Percentiles rank a stretch among this genome's conserved stretches.
phyloP scores from a whole-genome alignment of 2,888 invertebrate species.

The Elysia crispata region DNA sequence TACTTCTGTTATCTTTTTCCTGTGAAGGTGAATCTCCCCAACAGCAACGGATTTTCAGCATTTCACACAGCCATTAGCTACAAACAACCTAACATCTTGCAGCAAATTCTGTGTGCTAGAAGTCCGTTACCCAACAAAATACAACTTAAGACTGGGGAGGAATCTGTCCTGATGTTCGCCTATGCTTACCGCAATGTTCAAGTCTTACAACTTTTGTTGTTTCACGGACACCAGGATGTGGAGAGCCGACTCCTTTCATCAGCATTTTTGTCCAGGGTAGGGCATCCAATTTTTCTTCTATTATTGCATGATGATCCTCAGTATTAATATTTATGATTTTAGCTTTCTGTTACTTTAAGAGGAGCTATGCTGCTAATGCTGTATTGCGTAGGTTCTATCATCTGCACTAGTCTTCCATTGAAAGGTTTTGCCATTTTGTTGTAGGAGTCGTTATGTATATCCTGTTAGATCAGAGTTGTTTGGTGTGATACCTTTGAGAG shows the following conservation, averaged over 20 bases:
- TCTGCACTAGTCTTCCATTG: too few species aligned
- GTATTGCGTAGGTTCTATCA: too few species aligned
- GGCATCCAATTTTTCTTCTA: background rate
- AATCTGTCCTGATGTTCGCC: slow-evolving; percentile 82
- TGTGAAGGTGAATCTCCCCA: slow-evolving; percentile 50
- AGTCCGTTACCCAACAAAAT: slow-evolving; percentile 88
- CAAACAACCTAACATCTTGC: slow-evolving; percentile 83
- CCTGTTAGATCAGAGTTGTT: too few species aligned
- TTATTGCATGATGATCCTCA: too few species aligned
- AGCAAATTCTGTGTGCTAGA: slow-evolving; percentile 86
- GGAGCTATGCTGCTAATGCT: too few species aligned
- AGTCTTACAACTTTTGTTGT: slow-evolving; percentile 87
- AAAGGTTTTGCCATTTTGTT: too few species aligned
- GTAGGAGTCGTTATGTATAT: too few species aligned
- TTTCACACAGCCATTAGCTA: slow-evolving; percentile 69
- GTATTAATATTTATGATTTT: too few species aligned
- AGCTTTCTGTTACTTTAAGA: too few species aligned
- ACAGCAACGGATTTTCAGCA: slow-evolving; percentile 62
- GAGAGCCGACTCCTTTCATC: slow-evolving; percentile 89
- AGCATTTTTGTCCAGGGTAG: slow-evolving; percentile 77
- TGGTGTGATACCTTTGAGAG: too few species aligned
- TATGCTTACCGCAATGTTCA: slow-evolving; percentile 84
- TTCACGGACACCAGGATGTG: slow-evolving; percentile 89
- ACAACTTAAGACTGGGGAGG: slow-evolving; percentile 76
- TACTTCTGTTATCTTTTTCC: slow-evolving; percentile 37